Base-by-base conservation (phyloP, 2,113 vertebrate genomes). In the Ciconia stormi region DNA sequence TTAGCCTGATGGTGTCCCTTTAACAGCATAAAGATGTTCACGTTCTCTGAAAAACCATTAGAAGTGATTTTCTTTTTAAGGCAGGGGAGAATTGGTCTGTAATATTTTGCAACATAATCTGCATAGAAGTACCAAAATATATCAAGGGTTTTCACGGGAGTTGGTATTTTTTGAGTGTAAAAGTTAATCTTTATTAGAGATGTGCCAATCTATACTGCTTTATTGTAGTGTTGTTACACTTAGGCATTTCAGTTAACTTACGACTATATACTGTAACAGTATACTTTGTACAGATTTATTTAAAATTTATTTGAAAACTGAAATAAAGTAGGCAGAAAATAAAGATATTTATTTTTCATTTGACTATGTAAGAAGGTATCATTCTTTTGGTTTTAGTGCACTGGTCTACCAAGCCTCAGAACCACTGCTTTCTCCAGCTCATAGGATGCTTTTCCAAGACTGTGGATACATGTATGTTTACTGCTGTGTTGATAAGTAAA, bases 281-380 rank as follows among this genome's bases (percentile, higher is more conserved):
- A 98, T 98, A 98, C 98, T 98, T 98, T 98, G 98, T 98, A 98
- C 98, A 98, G 98, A 98, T 97, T 98, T 98, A 98, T 98, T 98
- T 98, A 98, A 98, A 98, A 98, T 97, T 98, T 97, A 98, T 98
- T 98, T 98, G 97, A 97, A 98, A 98, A 98, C 97, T 98, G 98
- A 98, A 98, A 98, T 98, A 98, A 98, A 98, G 97, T 98, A 98
- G 98, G 98, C 97, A 98, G 97, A 98, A 98, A 98, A 98, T 98
- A 98, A 98, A 98, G 98, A 98, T 98, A 98, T 98, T 98, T 98
- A 98, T 98, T 98, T 98, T 98, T 97, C 98, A 98, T 98, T 98
- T 98, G 97, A 98, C 97, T 98, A 96, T 98, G 98, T 98, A 98
- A 98, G 98, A 98, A 98, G 96, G 93, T 97, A 97, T 98, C 97